Conservation (phyloP, 2,888 invertebrate genomes). For the Xestoiulus laeticollis region DNA sequence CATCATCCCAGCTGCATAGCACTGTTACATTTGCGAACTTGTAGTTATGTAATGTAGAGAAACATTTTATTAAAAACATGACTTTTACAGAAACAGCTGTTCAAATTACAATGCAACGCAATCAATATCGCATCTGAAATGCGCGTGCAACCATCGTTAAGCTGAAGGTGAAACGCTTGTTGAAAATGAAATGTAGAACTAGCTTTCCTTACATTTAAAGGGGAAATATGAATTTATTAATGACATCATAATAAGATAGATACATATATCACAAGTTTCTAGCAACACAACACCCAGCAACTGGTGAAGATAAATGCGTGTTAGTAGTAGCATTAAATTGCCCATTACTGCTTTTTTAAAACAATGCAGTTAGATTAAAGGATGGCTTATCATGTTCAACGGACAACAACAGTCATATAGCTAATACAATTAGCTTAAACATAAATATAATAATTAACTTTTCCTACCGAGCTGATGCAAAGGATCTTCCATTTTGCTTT, state of each 20-base stretch:
- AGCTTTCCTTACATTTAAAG: background rate
- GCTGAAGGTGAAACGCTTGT: background rate
- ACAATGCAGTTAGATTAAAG: background rate
- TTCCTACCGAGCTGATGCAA: slow-evolving; percentile 45
- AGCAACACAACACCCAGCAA: background rate
- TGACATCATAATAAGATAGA: background rate
- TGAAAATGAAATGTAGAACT: background rate
- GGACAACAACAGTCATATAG: background rate
- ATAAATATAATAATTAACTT: slow-evolving; percentile 2
- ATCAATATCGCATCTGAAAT: background rate
- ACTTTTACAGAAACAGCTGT: background rate
- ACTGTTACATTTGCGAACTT: background rate
- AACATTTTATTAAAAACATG: background rate
- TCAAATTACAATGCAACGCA: background rate
- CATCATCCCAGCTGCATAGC: background rate
- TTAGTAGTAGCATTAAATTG: background rate
- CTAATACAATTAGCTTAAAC: background rate
- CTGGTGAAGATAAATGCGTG: slow-evolving; percentile 34
- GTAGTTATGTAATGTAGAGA: background rate
- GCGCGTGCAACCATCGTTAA: background rate
- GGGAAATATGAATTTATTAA: background rate
- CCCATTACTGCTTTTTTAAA: background rate
- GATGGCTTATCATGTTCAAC: background rate
- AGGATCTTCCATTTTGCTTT: slow-evolving; percentile 47
- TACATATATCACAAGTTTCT: background rate